These are phyloP conservation scores for Tamandua tetradactyla DNA, from an alignment of 2,797 vertebrate genomes.

Conservation along the genomic window DNA sequence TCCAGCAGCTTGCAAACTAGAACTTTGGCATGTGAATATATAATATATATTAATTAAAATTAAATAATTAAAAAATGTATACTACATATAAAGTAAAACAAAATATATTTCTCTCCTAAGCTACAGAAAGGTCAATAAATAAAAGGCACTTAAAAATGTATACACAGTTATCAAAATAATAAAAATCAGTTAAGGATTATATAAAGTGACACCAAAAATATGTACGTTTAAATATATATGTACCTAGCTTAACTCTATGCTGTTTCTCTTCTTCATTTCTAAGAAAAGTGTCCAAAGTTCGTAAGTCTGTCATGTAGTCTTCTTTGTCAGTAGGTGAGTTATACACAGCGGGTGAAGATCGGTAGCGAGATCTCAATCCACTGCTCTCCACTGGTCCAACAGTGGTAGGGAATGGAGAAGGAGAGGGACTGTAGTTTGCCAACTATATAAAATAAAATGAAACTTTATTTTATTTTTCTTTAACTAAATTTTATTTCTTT, in stretches of 20 bases:
- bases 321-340: conserved; percentile 93
- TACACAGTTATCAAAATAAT: not conserved
- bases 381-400: conserved; percentile 89
- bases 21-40: no score
- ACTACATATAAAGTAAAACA: conserved; percentile 30
- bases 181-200: not conserved
- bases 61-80: no score
- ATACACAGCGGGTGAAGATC: conserved; percentile 92
- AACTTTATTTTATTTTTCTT: conserved; percentile 18
- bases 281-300: conserved; percentile 92
- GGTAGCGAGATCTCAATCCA: conserved; percentile 91
- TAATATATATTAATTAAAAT: no score
- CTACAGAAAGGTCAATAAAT: not conserved
- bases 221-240: accelerated
- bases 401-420: conserved; percentile 87
- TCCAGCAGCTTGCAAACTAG: no score
- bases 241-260: conserved; percentile 94
- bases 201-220: not conserved
- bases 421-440: conserved; percentile 89
- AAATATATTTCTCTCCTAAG: not conserved
- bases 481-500: not conserved
- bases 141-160: conserved; percentile 30
- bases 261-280: conserved; percentile 94
- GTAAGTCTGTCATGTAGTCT: conserved; percentile 94
- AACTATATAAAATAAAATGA: conserved; percentile 82